Conservation (phyloP, 2,113 vertebrate species). For the Todiramphus saurophagus region DNA sequence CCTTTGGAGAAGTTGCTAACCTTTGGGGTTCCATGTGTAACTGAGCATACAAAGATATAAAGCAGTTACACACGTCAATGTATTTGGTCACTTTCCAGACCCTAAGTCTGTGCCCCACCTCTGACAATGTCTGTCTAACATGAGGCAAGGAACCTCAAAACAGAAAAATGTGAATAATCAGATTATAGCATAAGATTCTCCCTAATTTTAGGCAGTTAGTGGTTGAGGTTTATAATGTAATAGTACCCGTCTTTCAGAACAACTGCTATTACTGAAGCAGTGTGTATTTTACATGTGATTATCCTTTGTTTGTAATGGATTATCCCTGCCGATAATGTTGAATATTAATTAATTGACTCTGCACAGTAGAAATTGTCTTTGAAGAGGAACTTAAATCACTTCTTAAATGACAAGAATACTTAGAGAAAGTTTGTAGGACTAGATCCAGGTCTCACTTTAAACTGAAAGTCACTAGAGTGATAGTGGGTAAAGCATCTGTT, state of each 20-base stretch:
- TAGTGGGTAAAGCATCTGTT: neutral
- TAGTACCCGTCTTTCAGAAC: neutral
- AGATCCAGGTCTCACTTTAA: constrained; percentile 1
- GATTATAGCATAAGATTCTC: neutral
- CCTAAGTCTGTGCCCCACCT: neutral
- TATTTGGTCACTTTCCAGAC: neutral
- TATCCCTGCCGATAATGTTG: neutral
- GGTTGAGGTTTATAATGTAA: neutral
- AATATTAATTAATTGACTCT: constrained; percentile 8
- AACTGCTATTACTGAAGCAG: neutral
- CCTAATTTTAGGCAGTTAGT: neutral
- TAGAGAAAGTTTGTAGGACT: neutral
- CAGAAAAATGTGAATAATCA: neutral
- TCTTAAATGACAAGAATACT: neutral
- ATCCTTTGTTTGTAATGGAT: neutral
- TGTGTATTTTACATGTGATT: neutral
- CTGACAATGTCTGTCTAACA: neutral
- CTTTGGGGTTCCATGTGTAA: neutral
- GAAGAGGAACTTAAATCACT: neutral
- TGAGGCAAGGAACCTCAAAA: neutral
- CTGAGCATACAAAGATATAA: neutral
- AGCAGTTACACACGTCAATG: neutral
- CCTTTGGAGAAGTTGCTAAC: neutral
- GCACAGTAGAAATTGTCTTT: neutral
- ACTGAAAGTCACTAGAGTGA: neutral